Evolutionary conservation across 1,140 invertebrate genomes (phyloP).

Genomic region (Diplogasteroides magnus): DNA sequence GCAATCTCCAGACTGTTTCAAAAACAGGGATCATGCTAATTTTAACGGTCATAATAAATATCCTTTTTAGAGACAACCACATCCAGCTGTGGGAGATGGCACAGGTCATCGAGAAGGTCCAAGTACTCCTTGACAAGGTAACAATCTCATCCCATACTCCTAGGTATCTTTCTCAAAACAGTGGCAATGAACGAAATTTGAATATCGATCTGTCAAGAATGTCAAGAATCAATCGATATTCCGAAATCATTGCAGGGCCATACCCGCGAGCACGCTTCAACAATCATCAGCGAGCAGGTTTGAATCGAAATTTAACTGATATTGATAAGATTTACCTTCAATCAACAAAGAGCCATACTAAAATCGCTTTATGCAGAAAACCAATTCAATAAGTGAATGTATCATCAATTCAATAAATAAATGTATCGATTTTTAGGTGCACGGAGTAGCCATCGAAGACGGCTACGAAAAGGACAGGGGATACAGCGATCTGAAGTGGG

Average conservation of each 20-base stretch:
- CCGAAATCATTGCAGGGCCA: background rate
- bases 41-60: too few species aligned
- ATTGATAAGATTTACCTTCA: too few species aligned
- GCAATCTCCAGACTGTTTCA: too few species aligned
- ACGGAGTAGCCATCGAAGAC: background rate
- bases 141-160: background rate
- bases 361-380: too few species aligned
- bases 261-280: background rate
- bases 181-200: too few species aligned
- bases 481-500: conserved; percentile 24
- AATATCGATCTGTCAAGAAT: too few species aligned
- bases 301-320: too few species aligned
- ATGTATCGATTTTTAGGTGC: too few species aligned
- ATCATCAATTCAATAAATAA: conserved; percentile 36
- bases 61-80: conserved; percentile 23
- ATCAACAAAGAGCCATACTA: too few species aligned
- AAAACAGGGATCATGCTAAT: background rate
- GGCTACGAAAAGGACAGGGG: conserved; percentile 19
- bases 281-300: background rate
- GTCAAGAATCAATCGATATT: too few species aligned
- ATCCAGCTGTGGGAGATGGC: conserved; percentile 41
- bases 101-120: conserved; percentile 40
- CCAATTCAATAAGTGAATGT: conserved; percentile 32
- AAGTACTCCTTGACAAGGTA: conserved; percentile 34
- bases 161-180: too few species aligned